Percentiles rank a stretch among this genome's conserved stretches.
phyloP scores from a whole-genome alignment of 1,140 invertebrate species.

The Caenorhabditis brenneri region DNA sequence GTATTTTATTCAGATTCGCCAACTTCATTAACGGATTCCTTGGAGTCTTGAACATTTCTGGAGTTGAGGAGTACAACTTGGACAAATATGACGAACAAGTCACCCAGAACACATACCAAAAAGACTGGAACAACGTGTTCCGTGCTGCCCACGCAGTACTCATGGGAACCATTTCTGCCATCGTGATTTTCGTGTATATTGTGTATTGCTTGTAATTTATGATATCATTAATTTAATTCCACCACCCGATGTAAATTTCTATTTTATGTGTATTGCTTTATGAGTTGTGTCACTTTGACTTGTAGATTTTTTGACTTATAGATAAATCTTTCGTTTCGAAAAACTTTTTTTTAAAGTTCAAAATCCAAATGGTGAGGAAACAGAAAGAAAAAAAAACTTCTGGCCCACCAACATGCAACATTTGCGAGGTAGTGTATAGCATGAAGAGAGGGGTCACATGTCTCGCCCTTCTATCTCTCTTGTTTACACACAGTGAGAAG shows the following conservation, averaged over 20 bases:
- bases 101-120: conserved; percentile 18
- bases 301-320: neutral
- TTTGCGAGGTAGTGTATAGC: too few relatives aligned
- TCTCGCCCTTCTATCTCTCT: neutral
- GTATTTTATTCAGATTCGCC: conserved; percentile 24
- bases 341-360: too few relatives aligned
- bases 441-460: too few relatives aligned
- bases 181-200: conserved; percentile 47
- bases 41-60: conserved; percentile 41
- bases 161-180: conserved; percentile 33
- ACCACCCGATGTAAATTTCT: neutral
- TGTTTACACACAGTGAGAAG: neutral
- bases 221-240: neutral
- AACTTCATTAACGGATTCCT: conserved; percentile 51
- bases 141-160: conserved; percentile 45
- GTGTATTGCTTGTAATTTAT: conserved; percentile 34
- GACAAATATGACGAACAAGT: conserved; percentile 34
- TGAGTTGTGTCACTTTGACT: neutral
- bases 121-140: conserved; percentile 46
- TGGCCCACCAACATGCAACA: too few relatives aligned
- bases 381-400: too few relatives aligned
- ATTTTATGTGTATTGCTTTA: neutral
- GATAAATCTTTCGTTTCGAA: neutral
- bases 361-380: too few relatives aligned
- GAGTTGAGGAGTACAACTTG: conserved; percentile 32